Conservation (phyloP, 2,888 invertebrate genomes). For the Electrophaes corylata region DNA sequence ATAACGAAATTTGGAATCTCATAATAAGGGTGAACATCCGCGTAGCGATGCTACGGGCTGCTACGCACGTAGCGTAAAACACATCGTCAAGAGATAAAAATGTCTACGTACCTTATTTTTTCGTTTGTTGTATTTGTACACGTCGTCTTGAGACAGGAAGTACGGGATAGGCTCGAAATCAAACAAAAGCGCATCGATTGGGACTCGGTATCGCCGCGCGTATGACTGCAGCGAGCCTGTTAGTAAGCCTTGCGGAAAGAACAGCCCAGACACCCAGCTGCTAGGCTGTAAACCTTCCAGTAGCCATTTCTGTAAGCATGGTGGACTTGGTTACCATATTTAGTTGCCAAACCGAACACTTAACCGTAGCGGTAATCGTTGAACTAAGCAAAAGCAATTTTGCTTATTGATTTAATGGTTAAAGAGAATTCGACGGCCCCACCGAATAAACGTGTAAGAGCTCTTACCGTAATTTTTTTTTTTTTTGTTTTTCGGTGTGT, state of each 20-base stretch:
- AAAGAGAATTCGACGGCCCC: too few relatives aligned
- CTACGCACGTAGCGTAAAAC: neutral
- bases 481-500: too few relatives aligned
- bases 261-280: conserved; percentile 97
- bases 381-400: too few relatives aligned
- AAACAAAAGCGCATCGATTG: conserved; percentile 93
- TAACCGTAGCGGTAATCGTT: too few relatives aligned
- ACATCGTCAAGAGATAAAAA: neutral
- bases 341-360: too few relatives aligned
- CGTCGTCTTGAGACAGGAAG: conserved; percentile 87
- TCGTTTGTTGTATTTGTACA: conserved; percentile 75
- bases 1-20: too few relatives aligned
- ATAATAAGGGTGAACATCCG: neutral
- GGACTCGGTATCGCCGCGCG: conserved; percentile 92
- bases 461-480: too few relatives aligned
- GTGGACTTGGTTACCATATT: too few relatives aligned
- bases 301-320: conserved; percentile 86
- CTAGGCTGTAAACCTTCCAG: conserved; percentile 89
- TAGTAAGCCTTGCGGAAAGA: conserved; percentile 96
- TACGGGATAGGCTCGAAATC: conserved; percentile 88
- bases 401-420: too few relatives aligned
- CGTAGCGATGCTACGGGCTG: conserved; percentile 1
- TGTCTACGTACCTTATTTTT: conserved; percentile 51
- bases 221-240: conserved; percentile 95
- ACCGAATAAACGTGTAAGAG: too few relatives aligned